Base-by-base conservation (phyloP, 2,113 vertebrate genomes). In the Aegotheles bennettii region DNA sequence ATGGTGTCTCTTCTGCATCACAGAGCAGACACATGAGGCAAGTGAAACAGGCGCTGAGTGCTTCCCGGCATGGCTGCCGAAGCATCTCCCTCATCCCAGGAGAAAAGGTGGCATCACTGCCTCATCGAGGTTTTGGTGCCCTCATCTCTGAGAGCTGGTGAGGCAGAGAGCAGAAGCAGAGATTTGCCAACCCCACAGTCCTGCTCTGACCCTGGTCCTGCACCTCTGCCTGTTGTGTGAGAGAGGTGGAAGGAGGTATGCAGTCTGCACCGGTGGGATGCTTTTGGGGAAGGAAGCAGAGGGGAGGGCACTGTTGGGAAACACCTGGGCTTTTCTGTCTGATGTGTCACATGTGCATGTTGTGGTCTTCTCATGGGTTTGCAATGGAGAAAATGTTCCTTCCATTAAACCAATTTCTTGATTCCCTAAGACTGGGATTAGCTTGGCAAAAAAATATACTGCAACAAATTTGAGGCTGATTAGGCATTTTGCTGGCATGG, bases 1-100 rank as follows among this genome's bases (percentile, higher is more conserved):
- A 79, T 36, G 79, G 74, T 90, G 68, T 78, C 79, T 96, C 71
- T 81, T 88, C 59, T 94, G 92, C 88, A 81, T 48, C 23, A 19
- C 48, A n/a, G 51, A 96, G 88, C 88, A 94, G 92, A 77, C 82
- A 68, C 18, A 21, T 3, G 26, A 65, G 19, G 81, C 53, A 64
- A 87, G 71, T 0, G 17, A 63, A 94, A 79, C 56, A 23, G 53
- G 82, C 29, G 0, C 82, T 4, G 74, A 53, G 53, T 36, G 42
- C 71, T 91, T 84, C 36, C 75, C 18, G 1, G 84, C 74, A 73
- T 45, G 74, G 91, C 87, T 85, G 73, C 73, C 0, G 42, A 26
- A 74, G 64, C 7, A 0, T 45, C 54, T 70, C 25, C 40, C 10
- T 23, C 50, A 67, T 47, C 43, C 51, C 51, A 29, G 64, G 17